phyloP scores from a whole-genome alignment of 2,888 invertebrate genomes.

The Sinopyrophorus schimmeli region DNA sequence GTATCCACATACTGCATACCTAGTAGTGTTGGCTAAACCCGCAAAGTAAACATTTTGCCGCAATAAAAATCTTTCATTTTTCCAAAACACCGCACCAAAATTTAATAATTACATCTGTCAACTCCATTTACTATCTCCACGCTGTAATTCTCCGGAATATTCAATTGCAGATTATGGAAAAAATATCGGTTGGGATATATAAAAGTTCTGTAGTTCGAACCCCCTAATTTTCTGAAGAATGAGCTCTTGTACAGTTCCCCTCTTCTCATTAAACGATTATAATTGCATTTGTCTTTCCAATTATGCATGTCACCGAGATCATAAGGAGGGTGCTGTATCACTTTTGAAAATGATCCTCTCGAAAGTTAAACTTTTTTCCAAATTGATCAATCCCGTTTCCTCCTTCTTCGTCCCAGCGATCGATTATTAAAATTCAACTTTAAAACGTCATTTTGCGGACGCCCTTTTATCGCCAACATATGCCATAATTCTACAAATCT shows the following conservation, averaged over 20 bases:
- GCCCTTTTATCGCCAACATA: constrained; percentile 54
- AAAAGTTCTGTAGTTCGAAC: constrained; percentile 27
- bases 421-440: no score
- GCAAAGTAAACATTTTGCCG: not conserved
- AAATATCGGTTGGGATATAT: constrained; percentile 24
- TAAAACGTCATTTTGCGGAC: no score
- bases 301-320: constrained; percentile 49
- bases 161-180: constrained; percentile 18
- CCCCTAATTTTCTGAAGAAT: constrained; percentile 32
- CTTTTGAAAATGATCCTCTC: constrained; percentile 38
- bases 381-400: constrained; percentile 39
- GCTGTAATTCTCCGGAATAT: constrained; percentile 2
- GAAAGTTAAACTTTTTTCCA: constrained; percentile 42
- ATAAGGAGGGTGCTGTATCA: constrained; percentile 40
- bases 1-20: constrained; percentile 15
- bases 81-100: no score
- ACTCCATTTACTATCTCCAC: not conserved
- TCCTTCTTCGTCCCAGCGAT: constrained; percentile 8
- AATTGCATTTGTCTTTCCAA: constrained; percentile 51
- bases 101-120: constrained; percentile 8
- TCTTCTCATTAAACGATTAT: constrained; percentile 48
- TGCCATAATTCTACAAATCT: constrained; percentile 54
- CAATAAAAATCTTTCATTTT: not conserved
- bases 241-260: constrained; percentile 34
- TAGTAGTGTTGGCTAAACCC: constrained; percentile 4